phyloP scores from a whole-genome alignment of 2,797 vertebrate genomes.

The Cossypha dichroa region DNA sequence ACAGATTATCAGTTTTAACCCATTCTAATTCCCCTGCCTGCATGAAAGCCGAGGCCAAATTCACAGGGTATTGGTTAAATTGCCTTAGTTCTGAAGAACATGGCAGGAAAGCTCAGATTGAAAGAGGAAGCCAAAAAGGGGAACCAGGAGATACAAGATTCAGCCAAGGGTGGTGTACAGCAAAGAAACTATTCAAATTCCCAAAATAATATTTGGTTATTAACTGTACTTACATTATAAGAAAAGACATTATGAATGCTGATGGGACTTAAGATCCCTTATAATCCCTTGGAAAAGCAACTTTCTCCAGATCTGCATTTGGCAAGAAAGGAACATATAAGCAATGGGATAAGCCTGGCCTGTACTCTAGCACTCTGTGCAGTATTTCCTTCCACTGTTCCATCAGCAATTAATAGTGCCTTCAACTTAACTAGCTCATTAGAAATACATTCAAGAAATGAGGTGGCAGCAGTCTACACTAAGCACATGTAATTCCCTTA shows the following conservation, averaged over 20 bases:
- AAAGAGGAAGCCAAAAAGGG: neutral
- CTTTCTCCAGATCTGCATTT: neutral
- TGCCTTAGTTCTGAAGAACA: neutral
- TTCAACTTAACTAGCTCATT: neutral
- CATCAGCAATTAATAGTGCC: neutral
- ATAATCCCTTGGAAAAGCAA: neutral
- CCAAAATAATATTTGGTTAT: slow-evolving; percentile 2
- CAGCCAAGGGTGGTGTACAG: neutral
- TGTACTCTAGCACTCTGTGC: neutral
- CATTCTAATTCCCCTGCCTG: neutral
- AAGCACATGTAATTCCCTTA: neutral
- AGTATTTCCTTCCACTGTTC: neutral
- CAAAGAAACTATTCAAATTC: neutral
- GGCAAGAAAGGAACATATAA: neutral
- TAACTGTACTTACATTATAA: neutral
- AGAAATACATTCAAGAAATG: neutral
- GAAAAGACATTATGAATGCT: neutral
- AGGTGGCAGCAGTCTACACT: neutral
- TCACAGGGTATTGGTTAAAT: neutral
- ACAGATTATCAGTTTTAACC: neutral
- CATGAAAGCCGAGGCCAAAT: neutral
- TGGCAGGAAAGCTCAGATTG: neutral
- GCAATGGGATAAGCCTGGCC: neutral
- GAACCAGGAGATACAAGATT: neutral
- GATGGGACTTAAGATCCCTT: neutral